Evolutionary conservation across 2,888 invertebrate genomes (phyloP).

Genomic region (Diploptera punctata): DNA sequence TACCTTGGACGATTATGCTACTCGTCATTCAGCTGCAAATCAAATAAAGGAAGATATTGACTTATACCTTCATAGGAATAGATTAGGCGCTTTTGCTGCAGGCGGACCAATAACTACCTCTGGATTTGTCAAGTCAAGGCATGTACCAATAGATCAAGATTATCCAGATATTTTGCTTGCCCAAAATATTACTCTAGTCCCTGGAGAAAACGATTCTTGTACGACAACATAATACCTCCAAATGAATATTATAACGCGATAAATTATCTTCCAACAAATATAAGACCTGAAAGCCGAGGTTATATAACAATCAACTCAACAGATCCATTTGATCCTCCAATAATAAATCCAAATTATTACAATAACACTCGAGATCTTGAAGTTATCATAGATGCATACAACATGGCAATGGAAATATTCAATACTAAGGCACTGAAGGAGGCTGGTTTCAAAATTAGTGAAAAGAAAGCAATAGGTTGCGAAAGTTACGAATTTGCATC

Average conservation of each 20-base stretch:
- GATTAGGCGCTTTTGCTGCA: background rate
- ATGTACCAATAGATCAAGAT: background rate
- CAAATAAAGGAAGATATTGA: background rate
- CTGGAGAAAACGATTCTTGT: background rate
- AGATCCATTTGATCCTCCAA: background rate
- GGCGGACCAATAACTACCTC: no score
- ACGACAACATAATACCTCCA: no score
- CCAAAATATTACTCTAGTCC: background rate
- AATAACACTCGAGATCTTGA: background rate
- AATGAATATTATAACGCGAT: background rate
- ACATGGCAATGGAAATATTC: background rate
- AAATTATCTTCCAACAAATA: background rate
- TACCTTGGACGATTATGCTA: background rate
- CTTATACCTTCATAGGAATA: background rate
- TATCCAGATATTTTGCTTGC: background rate
- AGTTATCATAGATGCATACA: background rate
- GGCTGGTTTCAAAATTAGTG: background rate
- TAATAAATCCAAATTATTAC: no score
- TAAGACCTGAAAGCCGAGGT: background rate
- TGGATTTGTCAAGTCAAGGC: background rate
- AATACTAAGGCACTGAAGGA: background rate
- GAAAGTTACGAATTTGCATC: conserved; percentile 34
- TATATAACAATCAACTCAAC: background rate
- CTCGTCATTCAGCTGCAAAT: background rate
- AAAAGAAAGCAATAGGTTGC: background rate